These are phyloP conservation scores for Carposina sasakii DNA, from an alignment of 1,140 invertebrate genomes.

Conservation along the genomic window DNA sequence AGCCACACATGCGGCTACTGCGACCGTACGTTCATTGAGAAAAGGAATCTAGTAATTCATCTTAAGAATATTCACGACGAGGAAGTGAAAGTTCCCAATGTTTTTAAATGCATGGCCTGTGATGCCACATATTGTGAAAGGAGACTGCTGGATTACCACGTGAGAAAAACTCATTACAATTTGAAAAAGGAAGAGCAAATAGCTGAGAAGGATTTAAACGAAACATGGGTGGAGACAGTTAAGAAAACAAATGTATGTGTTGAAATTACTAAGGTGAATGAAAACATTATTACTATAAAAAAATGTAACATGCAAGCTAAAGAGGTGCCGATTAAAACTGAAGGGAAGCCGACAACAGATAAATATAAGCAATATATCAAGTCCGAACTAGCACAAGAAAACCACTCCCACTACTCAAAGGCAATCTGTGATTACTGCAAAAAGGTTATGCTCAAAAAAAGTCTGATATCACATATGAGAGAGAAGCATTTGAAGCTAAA, in stretches of 20 bases:
- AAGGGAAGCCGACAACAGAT: conserved; percentile 4
- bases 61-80: conserved; percentile 39
- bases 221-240: conserved; percentile 45
- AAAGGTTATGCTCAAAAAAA: conserved; percentile 55
- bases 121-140: conserved; percentile 34
- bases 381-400: conserved; percentile 18
- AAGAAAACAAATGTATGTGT: conserved; percentile 30
- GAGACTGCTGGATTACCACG: conserved; percentile 35
- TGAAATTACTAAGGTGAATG: conserved; percentile 45
- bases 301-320: conserved; percentile 17
- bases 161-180: conserved; percentile 39
- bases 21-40: conserved; percentile 32
- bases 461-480: conserved; percentile 36
- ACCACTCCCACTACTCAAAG: conserved; percentile 34
- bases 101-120: conserved; percentile 33
- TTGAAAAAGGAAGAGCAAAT: conserved; percentile 20
- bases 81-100: neutral
- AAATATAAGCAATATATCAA: conserved; percentile 18
- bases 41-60: conserved; percentile 41
- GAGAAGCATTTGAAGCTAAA: conserved; percentile 40
- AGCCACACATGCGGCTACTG: conserved; percentile 38
- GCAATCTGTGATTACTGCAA: conserved; percentile 51
- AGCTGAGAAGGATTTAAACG: conserved; percentile 34
- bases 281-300: conserved; percentile 41
- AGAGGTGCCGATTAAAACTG: conserved; percentile 2